These are phyloP conservation scores for Brachionus manjavacas DNA, from an alignment of 1,140 invertebrate genomes.

Conservation along the genomic window DNA sequence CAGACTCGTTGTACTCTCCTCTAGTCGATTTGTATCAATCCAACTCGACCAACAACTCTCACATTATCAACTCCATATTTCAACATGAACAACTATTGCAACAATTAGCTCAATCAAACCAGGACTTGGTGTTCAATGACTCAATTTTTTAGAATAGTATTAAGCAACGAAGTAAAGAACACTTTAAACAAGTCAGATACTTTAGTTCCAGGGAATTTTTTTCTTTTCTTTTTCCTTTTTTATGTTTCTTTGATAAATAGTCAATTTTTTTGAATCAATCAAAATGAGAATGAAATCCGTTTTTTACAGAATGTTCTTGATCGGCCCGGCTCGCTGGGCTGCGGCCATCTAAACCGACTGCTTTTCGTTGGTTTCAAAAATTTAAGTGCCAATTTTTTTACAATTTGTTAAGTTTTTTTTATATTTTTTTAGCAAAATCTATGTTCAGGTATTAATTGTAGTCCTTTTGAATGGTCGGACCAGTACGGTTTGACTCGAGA, in stretches of 20 bases:
- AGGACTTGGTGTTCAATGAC: slow-evolving; percentile 20
- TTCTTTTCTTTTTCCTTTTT: neutral
- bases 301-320: neutral
- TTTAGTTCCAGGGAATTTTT: slow-evolving; percentile 25
- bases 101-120: slow-evolving; percentile 9
- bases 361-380: neutral
- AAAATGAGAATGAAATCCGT: slow-evolving; percentile 27
- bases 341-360: neutral
- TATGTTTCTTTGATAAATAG: neutral
- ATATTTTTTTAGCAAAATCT: slow-evolving; percentile 1
- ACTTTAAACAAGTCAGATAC: slow-evolving; percentile 11
- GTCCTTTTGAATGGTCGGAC: neutral
- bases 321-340: no score
- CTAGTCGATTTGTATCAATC: neutral
- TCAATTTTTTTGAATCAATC: slow-evolving; percentile 19
- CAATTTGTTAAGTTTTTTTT: neutral
- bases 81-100: slow-evolving; percentile 41
- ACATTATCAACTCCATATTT: slow-evolving; percentile 32
- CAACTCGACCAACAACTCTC: neutral
- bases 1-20: neutral
- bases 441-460: slow-evolving; percentile 25
- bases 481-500: neutral
- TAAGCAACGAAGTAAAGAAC: neutral
- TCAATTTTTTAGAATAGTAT: slow-evolving; percentile 20
- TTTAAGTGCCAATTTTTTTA: slow-evolving; percentile 6